Base-by-base conservation (phyloP, 2,888 invertebrate genomes). In the Scaptomyza cyrtandrae region DNA sequence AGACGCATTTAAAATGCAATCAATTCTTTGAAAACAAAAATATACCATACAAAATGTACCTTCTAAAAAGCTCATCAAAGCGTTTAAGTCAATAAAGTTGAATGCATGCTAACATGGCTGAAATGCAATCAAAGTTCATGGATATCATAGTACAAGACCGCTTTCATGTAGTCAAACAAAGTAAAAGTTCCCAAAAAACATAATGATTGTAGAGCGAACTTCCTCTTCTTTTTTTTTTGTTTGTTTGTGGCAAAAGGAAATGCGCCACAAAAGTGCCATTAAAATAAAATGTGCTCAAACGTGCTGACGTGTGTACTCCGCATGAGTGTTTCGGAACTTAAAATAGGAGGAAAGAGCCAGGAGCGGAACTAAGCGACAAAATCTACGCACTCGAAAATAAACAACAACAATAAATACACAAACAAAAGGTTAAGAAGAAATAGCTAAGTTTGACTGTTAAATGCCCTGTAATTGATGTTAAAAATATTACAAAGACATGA, bases 241-340 rank as follows among this genome's bases (percentile, higher is more conserved):
- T n/a, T n/a, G n/a, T 16, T 6, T 50, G 19, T 37, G 46, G 31
- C 29, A 16, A 48, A 59, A 70, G 79, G 63, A 80, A 87, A 83
- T 80, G 71, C 74, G 78, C 77, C 77, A 83, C 77, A 76, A 79
- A 77, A 87, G 83, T 70, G 80, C 71, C 69, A 83, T 87, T 83
- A 83, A 80, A 85, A 87, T 87, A 83, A 86, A 86, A 86, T 83
- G 86, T 85, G 86, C 79, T 79, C 63, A 71, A 75, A 75, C 73
- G 69, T 83, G 79, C 75, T 75, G 74, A 77, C 71, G 71, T 71
- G 74, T 57, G 55, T 66, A 43, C 60, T 14, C 39, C 1, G 3
- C 3, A 4, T 14, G 10, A 24, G 41, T 41, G 5, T 13, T 1
- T 19, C 10, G 14, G 13, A 19, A 29, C 37, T 41, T 6, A 16